A percentile compares a stretch with the other conserved stretches of the same genome.
Evolutionary conservation across 53 echinoderm and acorn worm genomes (phyloP).

Genomic region (Stichopus horrens): DNA sequence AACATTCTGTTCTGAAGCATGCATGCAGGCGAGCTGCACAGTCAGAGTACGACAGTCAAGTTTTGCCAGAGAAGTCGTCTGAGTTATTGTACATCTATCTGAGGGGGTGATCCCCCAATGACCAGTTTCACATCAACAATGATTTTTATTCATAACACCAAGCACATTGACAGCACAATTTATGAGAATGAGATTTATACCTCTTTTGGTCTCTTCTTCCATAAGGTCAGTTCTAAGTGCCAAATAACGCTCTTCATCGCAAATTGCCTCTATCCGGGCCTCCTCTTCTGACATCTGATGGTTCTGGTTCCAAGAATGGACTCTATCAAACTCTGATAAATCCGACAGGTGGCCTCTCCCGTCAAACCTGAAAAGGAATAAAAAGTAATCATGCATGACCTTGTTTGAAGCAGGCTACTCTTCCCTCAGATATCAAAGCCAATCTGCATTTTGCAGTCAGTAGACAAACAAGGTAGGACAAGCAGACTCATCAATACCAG

Average conservation of each 20-base stretch:
- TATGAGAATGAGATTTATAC: constrained; percentile 46
- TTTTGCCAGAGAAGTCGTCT: neutral
- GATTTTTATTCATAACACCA: no score
- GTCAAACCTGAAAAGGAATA: constrained; percentile 67
- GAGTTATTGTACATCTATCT: neutral
- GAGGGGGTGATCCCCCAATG: neutral
- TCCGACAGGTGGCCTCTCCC: constrained; percentile 82
- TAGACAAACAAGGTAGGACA: no score
- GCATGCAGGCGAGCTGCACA: no score
- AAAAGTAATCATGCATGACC: no score
- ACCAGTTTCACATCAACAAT: neutral
- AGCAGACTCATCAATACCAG: no score
- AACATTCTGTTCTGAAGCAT: no score
- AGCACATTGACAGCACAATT: neutral
- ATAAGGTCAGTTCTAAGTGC: constrained; percentile 90
- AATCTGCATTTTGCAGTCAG: no score
- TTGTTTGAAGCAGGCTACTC: no score
- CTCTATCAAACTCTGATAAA: constrained; percentile 68
- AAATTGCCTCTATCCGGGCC: constrained; percentile 82
- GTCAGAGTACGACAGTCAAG: no score
- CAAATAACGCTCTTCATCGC: constrained; percentile 94
- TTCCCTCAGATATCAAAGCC: no score
- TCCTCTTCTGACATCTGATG: constrained; percentile 76
- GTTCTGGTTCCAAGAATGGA: constrained; percentile 50
- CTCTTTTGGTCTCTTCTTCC: constrained; percentile 87